Base-by-base conservation (phyloP, 37 sponge, comb jelly and placozoan species). In the Theonella swinhoei region DNA sequence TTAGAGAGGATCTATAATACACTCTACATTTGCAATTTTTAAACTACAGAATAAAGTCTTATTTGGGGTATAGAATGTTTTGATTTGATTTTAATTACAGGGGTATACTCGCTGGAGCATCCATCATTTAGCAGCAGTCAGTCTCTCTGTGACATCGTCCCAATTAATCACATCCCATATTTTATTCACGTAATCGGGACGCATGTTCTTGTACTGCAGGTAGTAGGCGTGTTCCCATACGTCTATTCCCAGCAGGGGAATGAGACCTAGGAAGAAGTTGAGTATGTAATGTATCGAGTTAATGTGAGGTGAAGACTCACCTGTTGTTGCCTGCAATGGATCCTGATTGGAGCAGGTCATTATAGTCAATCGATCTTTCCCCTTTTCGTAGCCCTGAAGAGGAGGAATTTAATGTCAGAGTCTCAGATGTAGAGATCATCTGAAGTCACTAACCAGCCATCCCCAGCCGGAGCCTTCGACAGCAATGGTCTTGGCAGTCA, bases 181-280 rank as follows among this genome's bases (percentile, higher is more conserved):
- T 39, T 88, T 90, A 64, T 91, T 93, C 37, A 97, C 89, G 47
- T 97, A 97, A 58, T 92, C 94, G 32, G 93, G 93, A 42, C 95
- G 64, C 41, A 95, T 94, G 72, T 97, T 97, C 80, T 90, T 87
- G 80, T 97, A 95, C 93, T 97, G 95, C 54, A 97, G 83, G 83
- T 97, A 97, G 75, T 97, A 97, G 32, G 98, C 98, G 40, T 97
- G 98, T 64, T 97, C 98, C 98, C 98, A 97, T 26, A 97, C 98
- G 80, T 97, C 98, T 28, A 97, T 88, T 29, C 95, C 98, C 14
- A 97, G 85, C 65, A 97, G 78, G 25, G 98, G 98, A 36, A 89
- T 77, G n/a, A 95, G 83, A 32, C 98, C 98, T 96, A 47, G 17
- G 8, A 5, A 30, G 7, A 30, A 66, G n/a, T n/a, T n/a, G n/a